Percentiles rank a stretch among this genome's conserved stretches.
Evolutionary conservation across 2,888 invertebrate genomes (phyloP).

Genomic region (Reticulitermes lucifugus): DNA sequence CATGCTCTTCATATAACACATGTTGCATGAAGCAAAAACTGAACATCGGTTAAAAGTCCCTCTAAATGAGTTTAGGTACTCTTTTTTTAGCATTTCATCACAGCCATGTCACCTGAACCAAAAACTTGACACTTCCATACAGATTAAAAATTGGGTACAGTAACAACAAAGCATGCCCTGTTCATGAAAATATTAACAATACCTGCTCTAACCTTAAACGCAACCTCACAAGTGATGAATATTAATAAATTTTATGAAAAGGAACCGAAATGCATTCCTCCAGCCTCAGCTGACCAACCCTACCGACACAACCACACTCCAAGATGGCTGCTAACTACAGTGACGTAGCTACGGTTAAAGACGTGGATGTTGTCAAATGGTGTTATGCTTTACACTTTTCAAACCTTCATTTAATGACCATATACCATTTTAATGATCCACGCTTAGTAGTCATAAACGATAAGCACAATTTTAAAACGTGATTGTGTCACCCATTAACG

Average conservation of each 20-base stretch:
- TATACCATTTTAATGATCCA: not conserved
- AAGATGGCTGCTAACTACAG: conserved; percentile 58
- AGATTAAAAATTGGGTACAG: not conserved
- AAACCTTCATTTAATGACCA: not conserved
- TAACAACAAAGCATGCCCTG: not conserved
- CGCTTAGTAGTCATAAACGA: not conserved
- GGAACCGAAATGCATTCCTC: conserved; percentile 50
- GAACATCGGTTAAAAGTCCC: not conserved
- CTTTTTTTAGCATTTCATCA: conserved; percentile 28
- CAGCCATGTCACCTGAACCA: conserved; percentile 43
- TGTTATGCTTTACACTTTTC: not conserved
- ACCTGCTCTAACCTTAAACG: not conserved
- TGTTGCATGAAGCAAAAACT: not conserved
- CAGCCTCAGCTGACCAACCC: conserved; percentile 47
- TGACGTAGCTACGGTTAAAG: conserved; percentile 53
- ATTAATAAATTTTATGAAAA: conserved; percentile 19
- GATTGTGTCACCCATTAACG: not conserved
- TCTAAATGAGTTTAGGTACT: not conserved
- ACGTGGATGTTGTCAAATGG: not conserved
- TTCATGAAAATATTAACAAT: not conserved
- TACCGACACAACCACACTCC: conserved; percentile 51
- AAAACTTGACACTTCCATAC: not conserved
- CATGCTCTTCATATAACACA: conserved; percentile 17
- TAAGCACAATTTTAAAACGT: not conserved
- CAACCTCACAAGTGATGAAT: conserved; percentile 3